phyloP scores from a whole-genome alignment of 30 jellyfish, hydroid and myxozoan species.

The Morbakka virulenta region DNA sequence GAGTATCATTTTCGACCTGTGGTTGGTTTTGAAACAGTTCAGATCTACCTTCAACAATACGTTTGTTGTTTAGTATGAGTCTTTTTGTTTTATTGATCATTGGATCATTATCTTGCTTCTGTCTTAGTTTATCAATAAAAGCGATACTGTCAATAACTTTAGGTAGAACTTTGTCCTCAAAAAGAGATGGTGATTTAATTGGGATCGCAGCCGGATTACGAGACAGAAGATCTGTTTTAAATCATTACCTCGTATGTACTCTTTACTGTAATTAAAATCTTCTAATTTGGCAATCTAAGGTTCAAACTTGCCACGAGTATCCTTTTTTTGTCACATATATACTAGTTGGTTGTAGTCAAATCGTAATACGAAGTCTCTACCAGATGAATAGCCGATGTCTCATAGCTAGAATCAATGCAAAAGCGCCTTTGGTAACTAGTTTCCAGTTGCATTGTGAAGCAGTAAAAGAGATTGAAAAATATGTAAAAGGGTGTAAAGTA shows the following conservation, averaged over 20 bases:
- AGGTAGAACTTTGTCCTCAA: slow-evolving; percentile 13
- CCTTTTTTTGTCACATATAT: neutral
- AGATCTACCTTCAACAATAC: slow-evolving; percentile 9
- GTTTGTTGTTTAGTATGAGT: neutral
- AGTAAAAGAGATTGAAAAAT: slow-evolving; percentile 12
- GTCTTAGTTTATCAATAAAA: neutral
- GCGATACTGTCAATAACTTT: neutral
- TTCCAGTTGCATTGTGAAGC: slow-evolving; percentile 9
- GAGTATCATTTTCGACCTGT: slow-evolving; percentile 16
- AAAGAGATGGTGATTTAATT: slow-evolving; percentile 2
- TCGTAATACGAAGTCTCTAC: neutral
- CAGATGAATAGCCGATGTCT: neutral
- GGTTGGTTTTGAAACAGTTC: slow-evolving; percentile 21
- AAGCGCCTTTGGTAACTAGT: neutral
- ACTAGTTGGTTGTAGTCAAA: slow-evolving; percentile 1
- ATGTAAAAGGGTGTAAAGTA: slow-evolving; percentile 11
- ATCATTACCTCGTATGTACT: slow-evolving; percentile 3
- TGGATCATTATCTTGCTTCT: slow-evolving; percentile 5
- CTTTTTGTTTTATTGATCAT: neutral
- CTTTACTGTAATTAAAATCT: neutral
- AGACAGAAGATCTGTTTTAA: neutral
- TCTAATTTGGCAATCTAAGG: neutral
- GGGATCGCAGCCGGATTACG: slow-evolving; percentile 14
- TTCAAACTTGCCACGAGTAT: slow-evolving; percentile 2
- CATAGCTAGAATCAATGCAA: neutral